Conservation (phyloP, 2,113 vertebrate species). For the Labrus mixtus region DNA sequence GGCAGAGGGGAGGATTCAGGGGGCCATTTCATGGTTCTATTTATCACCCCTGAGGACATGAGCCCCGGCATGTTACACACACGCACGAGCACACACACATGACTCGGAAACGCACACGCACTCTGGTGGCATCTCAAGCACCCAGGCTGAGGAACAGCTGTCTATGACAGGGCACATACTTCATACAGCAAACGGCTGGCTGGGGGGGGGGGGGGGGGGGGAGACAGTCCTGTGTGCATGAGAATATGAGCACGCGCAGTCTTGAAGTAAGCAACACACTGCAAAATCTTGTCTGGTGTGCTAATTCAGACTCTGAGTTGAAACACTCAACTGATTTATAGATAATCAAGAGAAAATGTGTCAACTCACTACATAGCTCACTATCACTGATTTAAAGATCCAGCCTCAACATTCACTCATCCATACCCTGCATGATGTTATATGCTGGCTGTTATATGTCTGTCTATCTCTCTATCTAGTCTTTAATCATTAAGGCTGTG, state of each 20-base stretch:
- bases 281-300: conserved; percentile 24
- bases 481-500: too few species aligned
- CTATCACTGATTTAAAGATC: too few species aligned
- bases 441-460: too few species aligned
- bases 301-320: neutral
- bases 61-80: conserved; percentile 86
- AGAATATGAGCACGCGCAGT: conserved; percentile 18
- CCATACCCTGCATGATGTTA: too few species aligned
- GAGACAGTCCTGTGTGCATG: conserved; percentile 11
- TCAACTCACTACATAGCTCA: neutral
- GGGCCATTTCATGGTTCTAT: conserved; percentile 90
- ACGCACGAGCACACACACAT: conserved; percentile 32
- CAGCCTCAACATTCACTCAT: too few species aligned
- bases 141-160: conserved; percentile 92
- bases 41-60: conserved; percentile 89
- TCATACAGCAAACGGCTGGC: conserved; percentile 70
- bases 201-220: neutral
- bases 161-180: conserved; percentile 84
- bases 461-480: too few species aligned
- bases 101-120: conserved; percentile 47
- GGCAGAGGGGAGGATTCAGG: conserved; percentile 68
- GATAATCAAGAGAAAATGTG: neutral
- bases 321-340: neutral
- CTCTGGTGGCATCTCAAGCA: conserved; percentile 88
- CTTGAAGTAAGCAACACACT: conserved; percentile 45